phyloP scores from a whole-genome alignment of 2,113 vertebrate species.

The Mus musculus region DNA sequence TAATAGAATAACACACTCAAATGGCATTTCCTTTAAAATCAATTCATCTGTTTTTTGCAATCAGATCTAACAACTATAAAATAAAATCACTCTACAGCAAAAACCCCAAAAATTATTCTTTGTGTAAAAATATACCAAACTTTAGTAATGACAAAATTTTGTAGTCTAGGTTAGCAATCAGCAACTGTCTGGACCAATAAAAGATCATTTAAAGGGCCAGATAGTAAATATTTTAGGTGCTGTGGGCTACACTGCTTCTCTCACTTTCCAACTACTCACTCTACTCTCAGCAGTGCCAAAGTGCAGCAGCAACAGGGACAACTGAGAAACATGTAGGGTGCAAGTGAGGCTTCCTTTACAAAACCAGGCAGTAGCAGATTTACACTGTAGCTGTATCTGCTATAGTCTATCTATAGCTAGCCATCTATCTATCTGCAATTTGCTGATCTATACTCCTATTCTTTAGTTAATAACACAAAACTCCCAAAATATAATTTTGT shows the following conservation, averaged over 20 bases:
- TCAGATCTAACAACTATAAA: conserved; percentile 21
- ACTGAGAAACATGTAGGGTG: not conserved
- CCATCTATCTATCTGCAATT: not conserved
- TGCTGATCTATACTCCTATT: not conserved
- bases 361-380: not conserved
- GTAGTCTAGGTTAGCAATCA: not conserved
- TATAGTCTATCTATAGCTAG: not conserved
- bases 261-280: not conserved
- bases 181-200: not conserved
- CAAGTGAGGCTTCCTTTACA: conserved; percentile 17
- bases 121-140: conserved; percentile 23
- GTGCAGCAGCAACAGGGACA: not conserved
- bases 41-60: conserved; percentile 36
- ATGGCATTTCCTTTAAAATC: not conserved
- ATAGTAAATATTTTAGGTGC: conserved; percentile 24
- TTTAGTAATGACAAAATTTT: conserved; percentile 11
- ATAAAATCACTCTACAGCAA: conserved; percentile 43
- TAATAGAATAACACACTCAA: conserved; percentile 23
- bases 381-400: not conserved
- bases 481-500: conserved; percentile 25
- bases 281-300: not conserved
- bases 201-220: not conserved
- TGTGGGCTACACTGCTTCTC: not conserved
- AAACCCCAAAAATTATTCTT: not conserved
- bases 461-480: conserved; percentile 9